Evolutionary conservation across 2,888 invertebrate species (phyloP), one percentile per base, ranked within the genome.

Genomic region (Neria commutata): DNA sequence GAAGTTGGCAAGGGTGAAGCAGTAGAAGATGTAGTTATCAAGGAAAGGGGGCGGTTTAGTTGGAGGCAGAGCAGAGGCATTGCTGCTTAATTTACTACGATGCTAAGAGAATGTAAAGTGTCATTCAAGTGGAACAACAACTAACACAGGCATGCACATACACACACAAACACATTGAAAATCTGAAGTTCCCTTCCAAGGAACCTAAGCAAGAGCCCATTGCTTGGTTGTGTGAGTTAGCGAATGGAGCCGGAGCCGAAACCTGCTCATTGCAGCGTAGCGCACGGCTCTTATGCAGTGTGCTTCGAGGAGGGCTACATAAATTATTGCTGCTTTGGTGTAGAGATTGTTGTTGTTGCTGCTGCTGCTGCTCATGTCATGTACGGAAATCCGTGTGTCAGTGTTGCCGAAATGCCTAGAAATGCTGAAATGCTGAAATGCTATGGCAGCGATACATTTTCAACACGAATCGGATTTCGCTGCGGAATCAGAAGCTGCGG

Each of bases 271-370:
- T 57, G 24, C 54, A 63, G 62, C 47, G 17, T 56, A 62, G 68
- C 65, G 73, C 68, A 71, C 70, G n/a, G 40, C 64, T 70, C 74
- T 67, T n/a, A n/a, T n/a, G n/a, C n/a, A n/a, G n/a, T n/a, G n/a
- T n/a, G n/a, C n/a, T n/a, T n/a, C n/a, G n/a, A n/a, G n/a, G n/a
- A n/a, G n/a, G n/a, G n/a, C n/a, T n/a, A n/a, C n/a, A 76, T 75
- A 76, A 75, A 76, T 75, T 76, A 75, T 75, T 72, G 75, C 75
- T 73, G 73, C 73, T n/a, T n/a, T n/a, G n/a, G n/a, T n/a, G n/a
- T n/a, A n/a, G n/a, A n/a, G n/a, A n/a, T n/a, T n/a, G n/a, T n/a
- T 72, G 72, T 21, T 42, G 42, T 11, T 29, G 29, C 29, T 29
- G 29, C 6, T 29, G 29, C 29, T 55, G 62, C 61, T 61, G 63